phyloP scores from a whole-genome alignment of 2,888 invertebrate species.

The Torymus tubicola region DNA sequence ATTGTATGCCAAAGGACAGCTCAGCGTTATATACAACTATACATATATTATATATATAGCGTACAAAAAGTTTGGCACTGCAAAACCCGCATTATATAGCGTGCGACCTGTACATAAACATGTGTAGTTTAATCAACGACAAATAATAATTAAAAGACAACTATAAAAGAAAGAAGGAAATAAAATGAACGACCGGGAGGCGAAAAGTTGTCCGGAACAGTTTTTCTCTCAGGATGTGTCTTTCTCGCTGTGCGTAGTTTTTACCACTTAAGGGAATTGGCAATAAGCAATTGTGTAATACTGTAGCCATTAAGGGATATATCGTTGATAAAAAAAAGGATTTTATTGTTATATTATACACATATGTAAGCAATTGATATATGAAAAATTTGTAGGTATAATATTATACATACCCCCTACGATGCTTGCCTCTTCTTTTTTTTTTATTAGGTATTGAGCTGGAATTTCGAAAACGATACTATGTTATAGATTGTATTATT shows the following conservation, averaged over 20 bases:
- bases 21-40: slow-evolving; percentile 16
- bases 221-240: slow-evolving; percentile 40
- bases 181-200: not conserved
- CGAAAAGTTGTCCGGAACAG: slow-evolving; percentile 46
- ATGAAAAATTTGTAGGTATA: not conserved
- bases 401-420: not conserved
- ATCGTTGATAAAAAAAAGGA: not conserved
- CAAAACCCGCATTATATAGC: slow-evolving; percentile 8
- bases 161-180: not conserved
- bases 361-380: slow-evolving; percentile 17
- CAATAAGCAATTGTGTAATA: slow-evolving; percentile 22
- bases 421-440: slow-evolving; percentile 30
- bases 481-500: slow-evolving; percentile 39
- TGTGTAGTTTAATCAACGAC: slow-evolving; percentile 9
- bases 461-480: slow-evolving; percentile 10
- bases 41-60: no score
- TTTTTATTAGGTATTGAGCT: slow-evolving; percentile 25
- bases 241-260: slow-evolving; percentile 31
- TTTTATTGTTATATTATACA: slow-evolving; percentile 19
- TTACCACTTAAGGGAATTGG: slow-evolving; percentile 35
- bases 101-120: slow-evolving; percentile 26
- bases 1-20: slow-evolving; percentile 47
- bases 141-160: slow-evolving; percentile 3
- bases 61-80: slow-evolving; percentile 24
- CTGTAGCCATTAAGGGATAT: not conserved